Conservation (phyloP, 2,113 vertebrate species). For the Prinia subflava region DNA sequence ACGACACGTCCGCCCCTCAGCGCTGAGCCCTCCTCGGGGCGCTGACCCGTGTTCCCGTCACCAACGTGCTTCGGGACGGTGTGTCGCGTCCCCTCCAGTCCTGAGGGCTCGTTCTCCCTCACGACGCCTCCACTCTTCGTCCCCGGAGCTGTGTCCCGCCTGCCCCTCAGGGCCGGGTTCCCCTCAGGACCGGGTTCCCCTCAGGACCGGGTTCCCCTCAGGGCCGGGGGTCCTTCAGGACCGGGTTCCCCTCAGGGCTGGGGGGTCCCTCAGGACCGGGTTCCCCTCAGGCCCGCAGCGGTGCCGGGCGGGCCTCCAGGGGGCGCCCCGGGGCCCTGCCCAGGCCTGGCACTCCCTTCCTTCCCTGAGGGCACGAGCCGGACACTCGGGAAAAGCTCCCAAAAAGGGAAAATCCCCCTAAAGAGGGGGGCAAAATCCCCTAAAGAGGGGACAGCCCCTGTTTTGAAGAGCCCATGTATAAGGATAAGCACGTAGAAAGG, state of each 20-base stretch:
- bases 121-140: no score
- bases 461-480: neutral
- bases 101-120: no score
- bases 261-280: neutral
- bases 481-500: fast-evolving
- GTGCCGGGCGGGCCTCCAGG: neutral
- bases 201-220: neutral
- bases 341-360: neutral
- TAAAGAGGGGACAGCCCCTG: fast-evolving
- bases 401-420: fast-evolving
- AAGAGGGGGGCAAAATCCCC: fast-evolving
- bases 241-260: neutral
- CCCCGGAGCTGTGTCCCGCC: no score
- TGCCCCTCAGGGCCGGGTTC: neutral
- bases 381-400: no score
- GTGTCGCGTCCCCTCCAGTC: neutral
- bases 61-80: fast-evolving
- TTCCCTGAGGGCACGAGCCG: neutral
- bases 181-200: neutral
- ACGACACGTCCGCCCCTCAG: no score
- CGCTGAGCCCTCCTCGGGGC: fast-evolving
- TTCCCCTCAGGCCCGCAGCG: neutral
- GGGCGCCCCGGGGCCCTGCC: neutral
- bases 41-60: neutral
- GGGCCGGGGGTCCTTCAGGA: no score